These are phyloP conservation scores for Raja brachyura DNA, from an alignment of 2,113 vertebrate genomes.

Conservation along the genomic window DNA sequence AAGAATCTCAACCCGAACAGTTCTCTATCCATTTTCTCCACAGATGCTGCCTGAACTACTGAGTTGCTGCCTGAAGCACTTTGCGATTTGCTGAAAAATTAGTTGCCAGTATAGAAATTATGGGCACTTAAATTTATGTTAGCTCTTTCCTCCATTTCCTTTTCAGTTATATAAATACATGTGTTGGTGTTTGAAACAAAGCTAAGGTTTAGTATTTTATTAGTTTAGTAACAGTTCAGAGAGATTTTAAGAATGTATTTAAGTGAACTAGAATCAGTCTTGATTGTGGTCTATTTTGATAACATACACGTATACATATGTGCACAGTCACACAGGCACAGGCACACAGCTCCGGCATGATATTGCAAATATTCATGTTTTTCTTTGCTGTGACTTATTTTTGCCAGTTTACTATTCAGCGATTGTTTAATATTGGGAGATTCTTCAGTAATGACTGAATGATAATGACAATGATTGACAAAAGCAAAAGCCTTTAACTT, in stretches of 20 bases:
- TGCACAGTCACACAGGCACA: no score
- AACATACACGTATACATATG: no score
- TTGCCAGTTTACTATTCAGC: background rate
- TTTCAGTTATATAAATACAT: background rate
- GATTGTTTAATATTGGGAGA: background rate
- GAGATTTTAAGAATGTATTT: background rate
- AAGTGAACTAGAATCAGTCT: background rate
- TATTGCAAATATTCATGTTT: background rate
- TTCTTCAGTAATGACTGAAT: background rate
- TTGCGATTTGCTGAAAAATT: no score
- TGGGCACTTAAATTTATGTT: background rate
- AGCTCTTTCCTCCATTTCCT: background rate
- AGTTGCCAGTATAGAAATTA: background rate
- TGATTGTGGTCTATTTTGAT: background rate
- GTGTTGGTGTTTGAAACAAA: background rate
- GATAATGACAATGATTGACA: background rate
- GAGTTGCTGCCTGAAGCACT: no score
- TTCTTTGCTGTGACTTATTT: background rate
- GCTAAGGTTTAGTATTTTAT: no score
- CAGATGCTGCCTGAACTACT: no score
- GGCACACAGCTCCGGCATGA: background rate
- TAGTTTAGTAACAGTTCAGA: background rate
- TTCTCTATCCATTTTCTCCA: no score
- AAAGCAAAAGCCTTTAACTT: background rate
- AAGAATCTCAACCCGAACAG: no score